A percentile compares a stretch with the other conserved stretches of the same genome.
Evolutionary conservation across 2,888 invertebrate genomes (phyloP).

Genomic region (Drosophila longiperda): DNA sequence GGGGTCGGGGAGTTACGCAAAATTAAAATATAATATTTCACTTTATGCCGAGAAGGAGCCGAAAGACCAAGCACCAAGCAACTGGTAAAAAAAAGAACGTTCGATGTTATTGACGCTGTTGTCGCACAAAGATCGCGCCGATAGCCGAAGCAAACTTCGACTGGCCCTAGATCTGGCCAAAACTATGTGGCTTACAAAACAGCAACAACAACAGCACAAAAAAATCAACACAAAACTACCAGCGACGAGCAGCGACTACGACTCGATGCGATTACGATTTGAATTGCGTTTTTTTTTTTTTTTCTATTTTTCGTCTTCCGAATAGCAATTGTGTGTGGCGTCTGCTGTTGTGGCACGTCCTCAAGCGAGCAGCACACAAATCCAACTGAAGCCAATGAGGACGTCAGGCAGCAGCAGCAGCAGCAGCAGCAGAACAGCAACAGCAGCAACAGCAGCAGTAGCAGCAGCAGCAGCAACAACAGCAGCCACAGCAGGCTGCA

Average conservation of each 20-base stretch:
- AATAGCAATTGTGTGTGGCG: conserved; percentile 17
- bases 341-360: conserved; percentile 64
- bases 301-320: neutral
- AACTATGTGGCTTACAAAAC: conserved; percentile 26
- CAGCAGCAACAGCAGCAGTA: conserved; percentile 15
- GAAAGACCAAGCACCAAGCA: conserved; percentile 27
- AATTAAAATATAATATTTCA: conserved; percentile 69
- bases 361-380: conserved; percentile 71
- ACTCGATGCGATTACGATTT: conserved; percentile 27
- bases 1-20: conserved; percentile 9
- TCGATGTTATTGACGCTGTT: conserved; percentile 45
- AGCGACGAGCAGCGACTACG: conserved; percentile 24
- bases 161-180: conserved; percentile 35
- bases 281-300: conserved; percentile 30
- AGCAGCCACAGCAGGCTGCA: conserved; percentile 38
- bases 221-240: conserved; percentile 10
- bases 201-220: conserved; percentile 11
- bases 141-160: conserved; percentile 37
- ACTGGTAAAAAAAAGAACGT: conserved; percentile 39
- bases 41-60: conserved; percentile 38
- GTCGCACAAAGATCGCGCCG: conserved; percentile 54
- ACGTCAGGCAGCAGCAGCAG: conserved; percentile 43
- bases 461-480: conserved; percentile 11
- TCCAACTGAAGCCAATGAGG: conserved; percentile 62
- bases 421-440: conserved; percentile 30